phyloP scores from a whole-genome alignment of 1,140 invertebrate species.

The Diachasma alloeum region DNA sequence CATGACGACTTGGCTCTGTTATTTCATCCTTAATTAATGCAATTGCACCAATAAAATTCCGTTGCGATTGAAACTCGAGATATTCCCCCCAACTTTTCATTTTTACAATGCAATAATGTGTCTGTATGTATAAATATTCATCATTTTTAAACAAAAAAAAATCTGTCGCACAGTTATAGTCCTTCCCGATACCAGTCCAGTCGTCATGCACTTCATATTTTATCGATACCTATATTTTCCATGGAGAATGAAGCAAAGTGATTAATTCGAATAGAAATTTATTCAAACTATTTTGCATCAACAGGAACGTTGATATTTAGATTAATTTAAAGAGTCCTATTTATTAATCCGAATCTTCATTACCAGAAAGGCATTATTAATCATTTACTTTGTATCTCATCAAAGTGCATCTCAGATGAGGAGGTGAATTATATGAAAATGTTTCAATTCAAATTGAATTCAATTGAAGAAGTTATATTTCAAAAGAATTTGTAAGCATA shows the following conservation, averaged over 20 bases:
- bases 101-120: too few species aligned
- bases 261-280: not conserved
- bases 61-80: too few species aligned
- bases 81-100: too few species aligned
- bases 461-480: not conserved
- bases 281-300: not conserved
- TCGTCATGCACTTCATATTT: not conserved
- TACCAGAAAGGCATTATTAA: slow-evolving; percentile 10
- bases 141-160: too few species aligned
- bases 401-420: not conserved
- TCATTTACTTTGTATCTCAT: not conserved
- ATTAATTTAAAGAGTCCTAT: not conserved
- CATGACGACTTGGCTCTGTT: not conserved
- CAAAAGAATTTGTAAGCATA: not conserved
- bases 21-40: not conserved
- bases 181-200: not conserved
- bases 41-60: too few species aligned
- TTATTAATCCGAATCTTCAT: not conserved
- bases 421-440: not conserved
- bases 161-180: not conserved
- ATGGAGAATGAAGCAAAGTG: not conserved
- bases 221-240: not conserved
- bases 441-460: not conserved
- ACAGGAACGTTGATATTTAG: not conserved
- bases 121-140: too few species aligned